Evolutionary conservation across 2,797 vertebrate species (phyloP), one percentile per base, ranked within the genome.

Genomic region (Peromyscus melanophrys): DNA sequence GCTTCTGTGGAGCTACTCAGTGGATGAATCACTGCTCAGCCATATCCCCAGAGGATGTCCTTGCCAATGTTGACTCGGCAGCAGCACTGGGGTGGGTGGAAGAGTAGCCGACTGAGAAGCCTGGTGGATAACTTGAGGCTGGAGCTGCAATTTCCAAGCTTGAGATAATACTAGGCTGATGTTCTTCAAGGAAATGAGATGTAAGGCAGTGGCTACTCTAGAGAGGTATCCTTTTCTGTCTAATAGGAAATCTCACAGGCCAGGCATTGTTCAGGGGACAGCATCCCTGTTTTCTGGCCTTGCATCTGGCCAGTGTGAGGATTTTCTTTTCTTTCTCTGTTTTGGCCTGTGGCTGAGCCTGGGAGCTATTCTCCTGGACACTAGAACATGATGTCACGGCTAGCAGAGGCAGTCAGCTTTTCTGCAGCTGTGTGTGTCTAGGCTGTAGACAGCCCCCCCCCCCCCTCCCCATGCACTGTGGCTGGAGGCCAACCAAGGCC

Each of bases 321-420:
- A 6, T 49, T 77, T 96, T 73, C 25, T 19, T 0, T 77, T 88
- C 10, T 14, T 37, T 49, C 23, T 6, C 7, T 17, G 0, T 46
- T 92, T 43, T 63, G 97, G 92, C 94, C 94, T 63, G 91, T 95
- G 86, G 55, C 88, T 73, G 90, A 93, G 96, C 93, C 92, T 19
- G 1, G 46, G 63, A 65, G 76, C 52, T 94, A 81, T 97, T 71
- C 97, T 97, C 92, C 96, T 98, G 97, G 87, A n/a, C 97, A 98
- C 49, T 27, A 59, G 97, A 96, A 83, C 97, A 59, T 97, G 95
- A 49, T 63, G 76, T 91, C 96, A 95, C 76, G 85, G 98, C 97
- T 94, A 98, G 98, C 89, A 89, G 77, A 84, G 98, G 97, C 97
- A 91, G 96, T 96, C 97, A 97, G 89, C 57, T 97, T 98, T 97